Evolutionary conservation across 1,140 invertebrate genomes (phyloP).

Genomic region (Cepaea nemoralis): DNA sequence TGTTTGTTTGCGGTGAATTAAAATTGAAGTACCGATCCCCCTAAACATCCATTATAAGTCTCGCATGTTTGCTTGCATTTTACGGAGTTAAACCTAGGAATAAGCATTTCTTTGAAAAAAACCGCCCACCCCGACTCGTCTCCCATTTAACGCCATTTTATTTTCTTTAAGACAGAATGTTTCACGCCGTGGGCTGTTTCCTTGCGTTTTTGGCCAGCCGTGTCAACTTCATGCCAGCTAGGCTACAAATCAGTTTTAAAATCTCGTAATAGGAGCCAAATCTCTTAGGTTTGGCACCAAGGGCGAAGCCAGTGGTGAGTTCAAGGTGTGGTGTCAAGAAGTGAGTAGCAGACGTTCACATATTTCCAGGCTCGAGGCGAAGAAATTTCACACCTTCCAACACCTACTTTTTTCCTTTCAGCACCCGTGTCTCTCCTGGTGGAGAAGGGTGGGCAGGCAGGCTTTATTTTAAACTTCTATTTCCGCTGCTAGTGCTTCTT

Average conservation of each 20-base stretch:
- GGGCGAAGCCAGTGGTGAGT: slow-evolving; percentile 8
- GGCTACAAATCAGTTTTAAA: slow-evolving; percentile 6
- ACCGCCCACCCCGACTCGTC: too few species aligned
- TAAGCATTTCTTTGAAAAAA: too few species aligned
- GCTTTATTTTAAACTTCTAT: neutral
- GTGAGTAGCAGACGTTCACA: slow-evolving; percentile 9
- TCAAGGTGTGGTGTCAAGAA: slow-evolving; percentile 13
- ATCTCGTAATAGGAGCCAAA: slow-evolving; percentile 9
- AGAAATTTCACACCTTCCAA: neutral
- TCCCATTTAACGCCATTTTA: too few species aligned
- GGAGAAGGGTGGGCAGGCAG: neutral
- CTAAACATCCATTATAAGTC: too few species aligned
- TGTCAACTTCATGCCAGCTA: slow-evolving; percentile 17
- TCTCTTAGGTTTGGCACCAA: slow-evolving; percentile 4
- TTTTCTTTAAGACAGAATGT: too few species aligned
- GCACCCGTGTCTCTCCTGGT: neutral
- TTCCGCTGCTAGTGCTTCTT: neutral
- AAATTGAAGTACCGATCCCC: too few species aligned
- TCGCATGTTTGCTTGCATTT: too few species aligned
- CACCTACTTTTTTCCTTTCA: neutral
- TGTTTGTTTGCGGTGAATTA: too few species aligned
- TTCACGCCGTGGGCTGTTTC: neutral
- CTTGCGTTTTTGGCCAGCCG: neutral
- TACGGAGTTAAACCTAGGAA: too few species aligned
- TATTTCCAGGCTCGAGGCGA: neutral